Evolutionary conservation across 2,888 invertebrate genomes (phyloP).

Genomic region (Eulithis testata): DNA sequence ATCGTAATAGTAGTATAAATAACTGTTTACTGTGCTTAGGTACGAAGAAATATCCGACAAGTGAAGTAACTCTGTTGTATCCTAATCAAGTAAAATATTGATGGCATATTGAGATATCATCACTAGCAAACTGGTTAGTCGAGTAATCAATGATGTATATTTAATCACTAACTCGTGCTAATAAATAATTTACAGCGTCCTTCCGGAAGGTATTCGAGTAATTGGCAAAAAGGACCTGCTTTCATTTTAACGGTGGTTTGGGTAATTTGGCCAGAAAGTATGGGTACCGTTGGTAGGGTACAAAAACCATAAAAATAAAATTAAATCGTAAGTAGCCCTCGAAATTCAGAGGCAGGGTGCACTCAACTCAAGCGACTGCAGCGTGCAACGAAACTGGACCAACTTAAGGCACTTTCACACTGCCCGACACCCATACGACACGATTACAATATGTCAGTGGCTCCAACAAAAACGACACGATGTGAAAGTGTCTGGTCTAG

Average conservation of each 20-base stretch:
- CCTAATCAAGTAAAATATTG: constrained; percentile 3
- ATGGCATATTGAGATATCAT: constrained; percentile 33
- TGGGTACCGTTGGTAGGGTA: constrained; percentile 26
- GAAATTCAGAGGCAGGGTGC: not conserved
- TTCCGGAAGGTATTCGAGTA: constrained; percentile 54
- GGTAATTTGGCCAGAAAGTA: constrained; percentile 28
- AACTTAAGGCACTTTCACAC: not conserved
- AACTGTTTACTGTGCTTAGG: too few relatives aligned
- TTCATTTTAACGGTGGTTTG: constrained; percentile 43
- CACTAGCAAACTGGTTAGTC: constrained; percentile 41
- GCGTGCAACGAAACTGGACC: not conserved
- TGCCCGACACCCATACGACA: too few relatives aligned
- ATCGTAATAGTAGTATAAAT: too few relatives aligned
- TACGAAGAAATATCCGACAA: too few relatives aligned
- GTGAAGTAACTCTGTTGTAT: too few relatives aligned
- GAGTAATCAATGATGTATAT: constrained; percentile 44
- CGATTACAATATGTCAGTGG: too few relatives aligned
- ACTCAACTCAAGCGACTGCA: not conserved
- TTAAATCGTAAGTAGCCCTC: constrained; percentile 16
- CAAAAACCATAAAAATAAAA: constrained; percentile 26
- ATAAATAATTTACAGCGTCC: constrained; percentile 57
- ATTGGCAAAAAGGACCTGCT: constrained; percentile 41
- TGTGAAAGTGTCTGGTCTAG: too few relatives aligned
- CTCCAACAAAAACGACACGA: too few relatives aligned
- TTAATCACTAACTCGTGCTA: constrained; percentile 50